These are phyloP conservation scores for Sebastiscus tertius DNA, from an alignment of 2,797 vertebrate species.

Conservation along the genomic window DNA sequence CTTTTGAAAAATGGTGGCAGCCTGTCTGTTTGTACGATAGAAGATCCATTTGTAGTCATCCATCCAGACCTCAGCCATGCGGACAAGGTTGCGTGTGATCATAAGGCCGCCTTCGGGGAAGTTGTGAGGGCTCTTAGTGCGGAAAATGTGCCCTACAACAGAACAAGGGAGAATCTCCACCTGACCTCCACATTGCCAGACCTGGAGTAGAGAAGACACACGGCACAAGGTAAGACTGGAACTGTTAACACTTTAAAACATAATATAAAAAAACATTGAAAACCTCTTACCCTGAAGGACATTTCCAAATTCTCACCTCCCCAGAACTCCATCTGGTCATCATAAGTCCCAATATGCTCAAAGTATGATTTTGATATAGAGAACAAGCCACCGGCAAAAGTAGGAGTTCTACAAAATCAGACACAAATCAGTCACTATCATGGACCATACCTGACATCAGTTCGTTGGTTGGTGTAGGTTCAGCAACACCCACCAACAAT, in stretches of 20 bases:
- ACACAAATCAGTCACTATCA: background rate
- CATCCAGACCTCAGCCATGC: constrained; percentile 92
- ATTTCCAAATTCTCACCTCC: constrained; percentile 93
- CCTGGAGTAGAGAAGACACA: constrained; percentile 60
- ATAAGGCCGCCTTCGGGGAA: constrained; percentile 83
- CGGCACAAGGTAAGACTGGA: background rate
- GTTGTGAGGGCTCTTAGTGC: constrained; percentile 85
- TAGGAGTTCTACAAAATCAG: constrained; percentile 80
- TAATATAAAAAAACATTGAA: background rate
- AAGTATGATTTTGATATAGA: constrained; percentile 89
- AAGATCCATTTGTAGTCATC: constrained; percentile 87
- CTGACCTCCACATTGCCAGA: constrained; percentile 90
- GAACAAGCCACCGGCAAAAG: constrained; percentile 89
- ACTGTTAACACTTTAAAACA: background rate
- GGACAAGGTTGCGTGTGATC: constrained; percentile 85
- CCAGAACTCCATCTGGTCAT: constrained; percentile 92
- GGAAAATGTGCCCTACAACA: constrained; percentile 89
- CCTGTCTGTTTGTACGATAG: constrained; percentile 84
- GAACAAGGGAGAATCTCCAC: constrained; percentile 91
- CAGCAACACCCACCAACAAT: too few relatives aligned
- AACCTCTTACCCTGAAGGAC: constrained; percentile 88
- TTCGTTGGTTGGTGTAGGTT: too few relatives aligned
- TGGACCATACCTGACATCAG: too few relatives aligned
- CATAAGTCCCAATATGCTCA: constrained; percentile 88
- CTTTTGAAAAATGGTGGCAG: constrained; percentile 81